Base-by-base conservation (phyloP, 2,888 invertebrate genomes). In the Pseudanteris insignis region DNA sequence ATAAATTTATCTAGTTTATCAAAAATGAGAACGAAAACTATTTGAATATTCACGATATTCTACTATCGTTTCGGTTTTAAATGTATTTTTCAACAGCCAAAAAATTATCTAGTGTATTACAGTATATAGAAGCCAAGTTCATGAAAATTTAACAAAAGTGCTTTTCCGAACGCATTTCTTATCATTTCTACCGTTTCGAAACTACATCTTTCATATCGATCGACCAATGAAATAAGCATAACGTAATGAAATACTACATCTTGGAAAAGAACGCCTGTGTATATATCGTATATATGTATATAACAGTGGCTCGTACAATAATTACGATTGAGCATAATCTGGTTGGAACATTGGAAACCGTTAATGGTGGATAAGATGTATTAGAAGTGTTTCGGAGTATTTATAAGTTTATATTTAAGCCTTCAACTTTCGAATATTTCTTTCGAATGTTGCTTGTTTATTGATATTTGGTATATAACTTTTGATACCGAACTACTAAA, bases 301-400 rank as follows among this genome's bases (percentile, higher is more conserved):
- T 29, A 29, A 9, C 2, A 37, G 7, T 12, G 25, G 25, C 7
- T 14, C 33, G 33, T 33, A 11, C 33, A 33, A 11, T n/a, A 12
- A 33, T 40, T n/a, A 7, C 28, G 25, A 7, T 11, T 37, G 26
- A 44, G 25, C 9, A 36, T 12, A 37, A 30, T 28, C 44, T 25
- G 36, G 53, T 54, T 15, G 44, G 40, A 34, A 54, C 30, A 43
- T 54, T 15, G 44, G 40, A 34, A 54, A 55, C 55, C 55, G 55
- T 55, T 55, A 55, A 55, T 55, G 47, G 55, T 55, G 55, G 55
- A 46, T 24, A 47, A 54, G 54, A 54, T 54, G 54, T 54, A 38
- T 37, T 47, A 28, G 55, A 53, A 41, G 41, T 41, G 41, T 57
- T 15, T 29, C 55, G 30, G 26, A 47, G 34, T 54, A 44, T 54